phyloP scores from a whole-genome alignment of 2,888 invertebrate species.

The Plagiodera versicolora region DNA sequence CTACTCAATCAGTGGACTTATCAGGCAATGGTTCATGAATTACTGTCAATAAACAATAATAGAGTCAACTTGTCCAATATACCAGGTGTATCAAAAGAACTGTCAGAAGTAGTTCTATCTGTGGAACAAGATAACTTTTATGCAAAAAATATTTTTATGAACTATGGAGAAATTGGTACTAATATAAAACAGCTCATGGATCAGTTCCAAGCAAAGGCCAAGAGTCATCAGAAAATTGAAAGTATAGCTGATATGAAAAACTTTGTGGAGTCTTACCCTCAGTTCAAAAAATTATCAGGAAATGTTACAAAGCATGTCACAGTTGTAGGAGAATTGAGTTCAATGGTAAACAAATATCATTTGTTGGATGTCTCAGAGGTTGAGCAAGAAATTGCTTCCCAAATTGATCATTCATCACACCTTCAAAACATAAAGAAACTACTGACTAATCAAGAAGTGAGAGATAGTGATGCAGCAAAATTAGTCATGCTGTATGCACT shows the following conservation, averaged over 20 bases:
- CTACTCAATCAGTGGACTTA: conserved; percentile 98
- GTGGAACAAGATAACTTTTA: conserved; percentile 98
- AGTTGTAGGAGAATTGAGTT: conserved; percentile 92
- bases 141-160: conserved; percentile 88
- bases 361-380: conserved; percentile 90
- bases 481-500: conserved; percentile 92
- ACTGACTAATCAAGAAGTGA: conserved; percentile 68
- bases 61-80: conserved; percentile 86
- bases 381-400: conserved; percentile 91
- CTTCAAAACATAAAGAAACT: conserved; percentile 77
- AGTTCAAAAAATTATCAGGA: conserved; percentile 95
- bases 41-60: conserved; percentile 90
- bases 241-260: conserved; percentile 98
- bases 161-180: conserved; percentile 98
- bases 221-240: conserved; percentile 96
- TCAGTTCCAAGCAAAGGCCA: conserved; percentile 86
- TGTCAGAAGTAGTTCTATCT: conserved; percentile 77
- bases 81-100: conserved; percentile 56
- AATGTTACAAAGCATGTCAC: conserved; percentile 98
- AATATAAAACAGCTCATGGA: conserved; percentile 97
- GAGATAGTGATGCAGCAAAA: conserved; percentile 80
- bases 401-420: conserved; percentile 79
- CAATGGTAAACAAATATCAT: conserved; percentile 73
- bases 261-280: conserved; percentile 96
- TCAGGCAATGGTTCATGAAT: conserved; percentile 99